phyloP scores from a whole-genome alignment of 2,888 invertebrate species.

The Leptinotarsa tumamoca region DNA sequence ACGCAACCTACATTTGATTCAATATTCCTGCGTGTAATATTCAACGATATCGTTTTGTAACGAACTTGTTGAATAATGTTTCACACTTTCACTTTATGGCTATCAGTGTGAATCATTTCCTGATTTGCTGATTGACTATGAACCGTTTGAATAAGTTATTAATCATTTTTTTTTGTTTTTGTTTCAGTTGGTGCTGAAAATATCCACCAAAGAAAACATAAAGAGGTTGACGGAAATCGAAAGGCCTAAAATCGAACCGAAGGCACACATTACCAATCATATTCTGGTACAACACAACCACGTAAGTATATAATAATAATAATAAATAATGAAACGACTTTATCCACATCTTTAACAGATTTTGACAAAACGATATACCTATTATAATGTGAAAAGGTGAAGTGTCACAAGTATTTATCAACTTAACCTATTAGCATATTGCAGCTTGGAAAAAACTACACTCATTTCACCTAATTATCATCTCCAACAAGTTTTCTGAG shows the following conservation, averaged over 20 bases:
- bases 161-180: slow-evolving; percentile 43
- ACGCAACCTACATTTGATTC: neutral
- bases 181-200: slow-evolving; percentile 69
- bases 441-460: slow-evolving; percentile 46
- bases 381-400: too few relatives aligned
- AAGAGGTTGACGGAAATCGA: slow-evolving; percentile 72
- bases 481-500: neutral
- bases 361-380: too few relatives aligned
- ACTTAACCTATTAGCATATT: too few relatives aligned
- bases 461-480: too few relatives aligned
- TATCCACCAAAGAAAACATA: slow-evolving; percentile 71
- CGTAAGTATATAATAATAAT: slow-evolving; percentile 58
- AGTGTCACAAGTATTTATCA: too few relatives aligned
- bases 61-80: slow-evolving; percentile 6
- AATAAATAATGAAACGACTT: too few relatives aligned
- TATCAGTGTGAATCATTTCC: neutral
- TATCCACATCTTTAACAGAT: too few relatives aligned
- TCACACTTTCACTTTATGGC: neutral
- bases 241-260: slow-evolving; percentile 72
- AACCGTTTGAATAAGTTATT: neutral
- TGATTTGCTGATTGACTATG: neutral
- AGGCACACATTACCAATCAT: slow-evolving; percentile 71
- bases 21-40: neutral
- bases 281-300: slow-evolving; percentile 66
- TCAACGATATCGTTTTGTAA: neutral